phyloP scores from a whole-genome alignment of 2,888 invertebrate genomes.

The Quadroppia sp. region DNA sequence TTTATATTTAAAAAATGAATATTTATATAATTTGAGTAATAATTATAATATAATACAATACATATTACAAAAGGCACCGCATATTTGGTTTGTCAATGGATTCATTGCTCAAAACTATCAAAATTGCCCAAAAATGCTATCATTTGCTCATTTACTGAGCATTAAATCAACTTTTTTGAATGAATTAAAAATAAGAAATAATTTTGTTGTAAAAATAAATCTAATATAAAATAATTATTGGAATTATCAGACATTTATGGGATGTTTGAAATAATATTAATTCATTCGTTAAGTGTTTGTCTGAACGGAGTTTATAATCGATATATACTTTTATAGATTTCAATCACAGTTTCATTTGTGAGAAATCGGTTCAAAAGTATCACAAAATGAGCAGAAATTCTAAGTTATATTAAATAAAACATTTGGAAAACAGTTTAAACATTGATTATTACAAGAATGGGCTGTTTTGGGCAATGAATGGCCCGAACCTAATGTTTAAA shows the following conservation, averaged over 20 bases:
- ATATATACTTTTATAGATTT: not conserved
- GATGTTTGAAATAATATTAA: not conserved
- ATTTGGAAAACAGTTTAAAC: not conserved
- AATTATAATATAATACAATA: not conserved
- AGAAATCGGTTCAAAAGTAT: not conserved
- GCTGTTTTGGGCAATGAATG: not conserved
- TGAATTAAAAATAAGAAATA: not conserved
- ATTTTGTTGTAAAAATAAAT: not conserved
- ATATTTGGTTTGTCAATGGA: slow-evolving; percentile 28
- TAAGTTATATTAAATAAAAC: not conserved
- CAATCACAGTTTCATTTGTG: slow-evolving; percentile 16
- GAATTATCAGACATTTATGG: not conserved
- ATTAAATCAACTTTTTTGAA: not conserved
- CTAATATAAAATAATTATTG: not conserved
- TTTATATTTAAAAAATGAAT: not conserved
- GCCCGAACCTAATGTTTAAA: not conserved
- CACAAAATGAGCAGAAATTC: not conserved
- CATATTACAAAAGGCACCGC: slow-evolving; percentile 29
- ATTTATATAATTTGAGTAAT: not conserved
- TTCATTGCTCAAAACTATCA: slow-evolving; percentile 16
- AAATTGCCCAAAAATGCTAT: not conserved
- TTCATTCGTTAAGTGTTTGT: not conserved
- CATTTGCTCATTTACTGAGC: not conserved
- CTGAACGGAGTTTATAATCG: not conserved
- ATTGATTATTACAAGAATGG: not conserved